Evolutionary conservation across 2,113 vertebrate species (phyloP), one percentile per base, ranked within the genome.

Genomic region (Pelecanus crispus): DNA sequence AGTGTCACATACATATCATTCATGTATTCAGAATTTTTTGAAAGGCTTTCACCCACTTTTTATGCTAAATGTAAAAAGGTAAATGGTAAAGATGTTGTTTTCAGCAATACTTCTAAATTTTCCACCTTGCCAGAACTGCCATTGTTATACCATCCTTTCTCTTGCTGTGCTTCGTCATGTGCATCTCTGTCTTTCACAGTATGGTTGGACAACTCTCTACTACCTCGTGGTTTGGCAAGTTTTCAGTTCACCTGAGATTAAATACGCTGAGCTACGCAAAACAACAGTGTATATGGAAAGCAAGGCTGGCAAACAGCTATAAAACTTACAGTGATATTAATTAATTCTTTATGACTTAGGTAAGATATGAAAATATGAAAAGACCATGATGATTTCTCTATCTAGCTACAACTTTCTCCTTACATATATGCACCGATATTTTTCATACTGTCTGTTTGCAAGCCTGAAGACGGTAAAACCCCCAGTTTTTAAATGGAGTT

Each of bases 11-110:
- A 42, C 0, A 6, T 10, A 38, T 31, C 80, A 44, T 36, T 34
- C 53, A 52, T 0, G 0, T 12, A 52, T 10, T 44, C 16, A 34
- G 34, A 88, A 28, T 34, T n/a, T 44, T 85, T 20, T 22, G 0
- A 65, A 84, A 93, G 1, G 3, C 59, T 83, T 65, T 74, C 17
- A 11, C 22, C 80, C 21, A 20, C 42, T 72, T 72, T 55, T 70
- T 59, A 25, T 4, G 11, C 58, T 72, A 88, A 58, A 77, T 17
- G 18, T 32, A 71, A 45, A 79, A 50, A 74, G 26, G 42, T 40
- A 62, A 44, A 42, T 7, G 40, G 28, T 24, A 56, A 71, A 81
- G 75, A 36, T 18, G 8, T 1, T 62, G 13, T 15, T 78, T 83
- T 47, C 50, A 62, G 32, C 0, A 3, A 62, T 17, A 59, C 22